Percentiles rank a stretch among this genome's conserved stretches.
Conservation (phyloP, 2,113 vertebrate species). For the Syrmaticus mikado region DNA sequence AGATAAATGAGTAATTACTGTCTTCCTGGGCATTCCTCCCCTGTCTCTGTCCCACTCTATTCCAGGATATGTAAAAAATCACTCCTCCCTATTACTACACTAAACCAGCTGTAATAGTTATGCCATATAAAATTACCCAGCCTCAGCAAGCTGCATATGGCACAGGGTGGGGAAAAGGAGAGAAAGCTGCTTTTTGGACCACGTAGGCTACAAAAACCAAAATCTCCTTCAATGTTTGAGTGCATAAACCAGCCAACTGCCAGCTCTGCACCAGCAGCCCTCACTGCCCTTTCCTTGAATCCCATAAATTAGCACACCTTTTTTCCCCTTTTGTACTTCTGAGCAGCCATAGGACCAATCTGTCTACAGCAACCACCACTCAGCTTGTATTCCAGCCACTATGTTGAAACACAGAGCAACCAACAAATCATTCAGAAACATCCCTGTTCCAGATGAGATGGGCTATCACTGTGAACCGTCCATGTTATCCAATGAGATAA, state of each 20-base stretch:
- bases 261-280: not conserved
- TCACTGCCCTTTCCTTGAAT: not conserved
- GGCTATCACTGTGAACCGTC: not conserved
- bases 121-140: not conserved
- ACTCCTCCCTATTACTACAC: not conserved
- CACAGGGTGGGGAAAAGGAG: not conserved
- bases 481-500: not conserved
- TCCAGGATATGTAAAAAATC: not conserved
- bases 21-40: not conserved
- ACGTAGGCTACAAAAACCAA: not conserved
- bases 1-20: not conserved
- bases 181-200: not conserved
- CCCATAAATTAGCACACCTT: not conserved
- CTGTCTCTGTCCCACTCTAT: not conserved
- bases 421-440: not conserved
- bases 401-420: not conserved
- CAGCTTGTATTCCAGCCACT: not conserved
- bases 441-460: not conserved
- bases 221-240: not conserved
- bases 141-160: not conserved
- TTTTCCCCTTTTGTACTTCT: not conserved
- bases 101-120: not conserved
- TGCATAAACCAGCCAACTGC: not conserved
- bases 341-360: not conserved
- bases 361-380: not conserved